These are phyloP conservation scores for Petrocephalus schoutedeni DNA, from an alignment of 2,797 vertebrate genomes.

Conservation along the genomic window DNA sequence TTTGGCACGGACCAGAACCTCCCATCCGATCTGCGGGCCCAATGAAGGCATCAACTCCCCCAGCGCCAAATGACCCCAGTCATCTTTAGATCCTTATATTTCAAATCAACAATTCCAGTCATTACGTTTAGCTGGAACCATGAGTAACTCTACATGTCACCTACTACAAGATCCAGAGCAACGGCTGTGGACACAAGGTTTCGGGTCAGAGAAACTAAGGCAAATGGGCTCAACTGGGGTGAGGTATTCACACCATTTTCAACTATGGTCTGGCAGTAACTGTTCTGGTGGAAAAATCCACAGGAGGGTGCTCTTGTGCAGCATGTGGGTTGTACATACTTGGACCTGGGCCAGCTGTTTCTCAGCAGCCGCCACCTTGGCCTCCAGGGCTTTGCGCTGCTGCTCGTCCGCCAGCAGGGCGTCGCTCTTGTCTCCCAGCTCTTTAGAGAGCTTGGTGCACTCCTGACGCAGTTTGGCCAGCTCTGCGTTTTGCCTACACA, in stretches of 20 bases:
- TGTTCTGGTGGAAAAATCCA: background rate
- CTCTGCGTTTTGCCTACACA: constrained; percentile 82
- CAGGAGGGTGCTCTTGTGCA: constrained; percentile 31
- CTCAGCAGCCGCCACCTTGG: constrained; percentile 66
- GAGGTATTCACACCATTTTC: background rate
- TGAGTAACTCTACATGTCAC: background rate
- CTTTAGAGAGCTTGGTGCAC: constrained; percentile 78
- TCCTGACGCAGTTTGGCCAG: constrained; percentile 88
- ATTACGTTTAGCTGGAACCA: background rate
- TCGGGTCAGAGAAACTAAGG: background rate
- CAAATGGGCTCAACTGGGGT: background rate
- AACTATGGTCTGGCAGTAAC: background rate
- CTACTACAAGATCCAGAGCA: background rate
- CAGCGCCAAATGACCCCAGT: background rate
- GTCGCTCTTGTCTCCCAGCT: constrained; percentile 77
- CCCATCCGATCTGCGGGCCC: background rate
- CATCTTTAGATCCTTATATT: background rate
- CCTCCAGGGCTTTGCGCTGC: constrained; percentile 73
- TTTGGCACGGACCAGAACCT: background rate
- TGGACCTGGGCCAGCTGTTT: constrained; percentile 76
- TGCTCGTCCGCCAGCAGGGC: constrained; percentile 75
- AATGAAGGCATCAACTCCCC: background rate
- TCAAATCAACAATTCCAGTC: background rate
- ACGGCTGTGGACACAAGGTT: background rate
- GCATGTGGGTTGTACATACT: constrained; percentile 54